A percentile compares a stretch with the other conserved stretches of the same genome.
Evolutionary conservation across 2,797 vertebrate genomes (phyloP).

Genomic region (Clamator glandarius): DNA sequence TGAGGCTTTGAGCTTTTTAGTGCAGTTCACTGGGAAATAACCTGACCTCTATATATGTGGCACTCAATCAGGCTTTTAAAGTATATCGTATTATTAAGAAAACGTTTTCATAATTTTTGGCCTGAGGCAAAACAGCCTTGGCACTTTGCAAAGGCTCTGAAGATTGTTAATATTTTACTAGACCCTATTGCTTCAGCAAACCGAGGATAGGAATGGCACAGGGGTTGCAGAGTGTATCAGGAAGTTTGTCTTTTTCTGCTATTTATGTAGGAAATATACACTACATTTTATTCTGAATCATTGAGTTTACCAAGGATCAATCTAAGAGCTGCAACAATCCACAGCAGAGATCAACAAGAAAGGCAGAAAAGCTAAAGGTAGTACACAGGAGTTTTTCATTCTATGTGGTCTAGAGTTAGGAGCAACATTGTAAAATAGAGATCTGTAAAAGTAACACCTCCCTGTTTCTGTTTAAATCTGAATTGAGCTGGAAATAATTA

Average conservation of each 20-base stretch:
- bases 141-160: constrained; percentile 1
- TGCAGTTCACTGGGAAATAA: neutral
- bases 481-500: neutral
- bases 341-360: neutral
- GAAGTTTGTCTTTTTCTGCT: neutral
- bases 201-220: neutral
- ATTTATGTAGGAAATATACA: neutral
- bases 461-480: neutral
- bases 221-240: neutral
- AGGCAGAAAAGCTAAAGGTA: neutral
- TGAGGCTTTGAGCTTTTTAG: neutral
- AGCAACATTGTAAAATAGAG: neutral
- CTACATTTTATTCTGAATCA: neutral
- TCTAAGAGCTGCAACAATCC: neutral
- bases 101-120: neutral
- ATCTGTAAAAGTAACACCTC: neutral
- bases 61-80: neutral
- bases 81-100: neutral
- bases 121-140: neutral
- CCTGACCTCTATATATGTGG: neutral
- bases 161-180: neutral
- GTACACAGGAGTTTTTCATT: neutral
- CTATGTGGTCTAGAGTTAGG: neutral
- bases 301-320: neutral
- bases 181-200: neutral